Conservation (phyloP, 2,888 invertebrate species). For the Buathra laborator region DNA sequence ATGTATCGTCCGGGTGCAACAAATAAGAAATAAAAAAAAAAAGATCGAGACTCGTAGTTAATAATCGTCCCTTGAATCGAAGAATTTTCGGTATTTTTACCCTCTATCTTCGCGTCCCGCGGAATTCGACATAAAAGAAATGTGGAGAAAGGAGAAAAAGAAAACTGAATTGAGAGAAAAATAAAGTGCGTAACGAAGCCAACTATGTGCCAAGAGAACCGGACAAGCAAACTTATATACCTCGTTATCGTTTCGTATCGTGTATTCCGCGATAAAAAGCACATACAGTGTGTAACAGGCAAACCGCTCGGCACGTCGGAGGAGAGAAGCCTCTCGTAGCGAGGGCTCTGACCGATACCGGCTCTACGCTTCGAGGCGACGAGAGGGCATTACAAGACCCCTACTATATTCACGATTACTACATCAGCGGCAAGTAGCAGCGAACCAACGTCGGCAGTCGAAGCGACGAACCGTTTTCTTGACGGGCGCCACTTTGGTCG, state of each 20-base stretch:
- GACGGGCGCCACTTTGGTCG: slow-evolving; percentile 45
- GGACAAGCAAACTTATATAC: slow-evolving; percentile 25
- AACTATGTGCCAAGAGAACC: background rate
- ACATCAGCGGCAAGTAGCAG: slow-evolving; percentile 22
- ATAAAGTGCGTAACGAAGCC: slow-evolving; percentile 14
- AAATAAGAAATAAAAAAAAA: background rate
- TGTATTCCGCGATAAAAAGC: slow-evolving; percentile 72
- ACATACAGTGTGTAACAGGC: background rate
- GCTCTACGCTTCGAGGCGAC: slow-evolving; percentile 68
- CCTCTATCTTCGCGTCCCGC: background rate
- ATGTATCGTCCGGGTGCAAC: slow-evolving; percentile 28
- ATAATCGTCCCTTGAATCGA: background rate
- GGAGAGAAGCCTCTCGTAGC: slow-evolving; percentile 19
- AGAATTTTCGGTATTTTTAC: slow-evolving; percentile 2
- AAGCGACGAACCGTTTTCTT: slow-evolving; percentile 36
- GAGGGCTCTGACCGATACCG: slow-evolving; percentile 79
- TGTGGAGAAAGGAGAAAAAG: background rate
- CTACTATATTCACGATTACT: slow-evolving; percentile 58
- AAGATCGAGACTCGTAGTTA: background rate
- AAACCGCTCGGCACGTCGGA: slow-evolving; percentile 39
- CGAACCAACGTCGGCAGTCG: background rate
- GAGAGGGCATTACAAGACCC: slow-evolving; percentile 56
- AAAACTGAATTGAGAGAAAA: background rate
- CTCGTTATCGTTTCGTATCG: slow-evolving; percentile 75
- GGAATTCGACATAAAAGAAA: background rate